Percentiles rank a stretch among this genome's conserved stretches.
These are phyloP conservation scores for Bufo gargarizans DNA, from an alignment of 2,113 vertebrate genomes.

Conservation along the genomic window DNA sequence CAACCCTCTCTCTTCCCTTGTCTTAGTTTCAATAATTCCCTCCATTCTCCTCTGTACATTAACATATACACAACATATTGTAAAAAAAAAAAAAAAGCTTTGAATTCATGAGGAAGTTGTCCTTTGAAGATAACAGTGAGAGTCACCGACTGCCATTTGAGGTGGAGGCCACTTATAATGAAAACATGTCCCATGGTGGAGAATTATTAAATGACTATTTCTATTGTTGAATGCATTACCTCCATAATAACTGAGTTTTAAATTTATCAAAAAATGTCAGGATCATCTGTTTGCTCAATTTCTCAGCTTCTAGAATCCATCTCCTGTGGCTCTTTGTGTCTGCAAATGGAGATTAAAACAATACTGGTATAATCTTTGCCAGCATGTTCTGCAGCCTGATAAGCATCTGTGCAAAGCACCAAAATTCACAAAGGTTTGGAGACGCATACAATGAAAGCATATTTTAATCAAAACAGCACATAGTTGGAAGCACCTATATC, in stretches of 20 bases:
- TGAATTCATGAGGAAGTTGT: background rate
- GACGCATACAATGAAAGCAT: background rate
- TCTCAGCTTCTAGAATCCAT: slow-evolving; percentile 20
- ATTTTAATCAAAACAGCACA: background rate
- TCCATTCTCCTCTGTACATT: background rate
- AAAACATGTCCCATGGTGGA: background rate
- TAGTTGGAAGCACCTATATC: background rate
- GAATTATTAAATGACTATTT: background rate
- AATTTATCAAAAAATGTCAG: slow-evolving; percentile 28
- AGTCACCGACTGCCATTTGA: background rate
- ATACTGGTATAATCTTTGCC: slow-evolving; percentile 8
- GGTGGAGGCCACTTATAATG: background rate
- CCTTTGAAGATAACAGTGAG: background rate
- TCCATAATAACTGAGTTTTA: background rate
- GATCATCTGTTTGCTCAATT: slow-evolving; percentile 15
- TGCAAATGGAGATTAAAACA: slow-evolving; percentile 37
- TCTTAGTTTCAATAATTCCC: background rate
- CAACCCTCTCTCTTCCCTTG: background rate
- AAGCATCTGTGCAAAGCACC: slow-evolving; percentile 28
- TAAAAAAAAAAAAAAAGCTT: background rate
- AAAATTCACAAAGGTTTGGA: slow-evolving; percentile 20
- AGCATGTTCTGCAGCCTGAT: slow-evolving; percentile 8
- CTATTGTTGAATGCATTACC: background rate
- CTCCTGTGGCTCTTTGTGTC: background rate
- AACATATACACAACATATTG: background rate